Base-by-base conservation (phyloP, 2,888 invertebrate species). In the Vanessa cardui region DNA sequence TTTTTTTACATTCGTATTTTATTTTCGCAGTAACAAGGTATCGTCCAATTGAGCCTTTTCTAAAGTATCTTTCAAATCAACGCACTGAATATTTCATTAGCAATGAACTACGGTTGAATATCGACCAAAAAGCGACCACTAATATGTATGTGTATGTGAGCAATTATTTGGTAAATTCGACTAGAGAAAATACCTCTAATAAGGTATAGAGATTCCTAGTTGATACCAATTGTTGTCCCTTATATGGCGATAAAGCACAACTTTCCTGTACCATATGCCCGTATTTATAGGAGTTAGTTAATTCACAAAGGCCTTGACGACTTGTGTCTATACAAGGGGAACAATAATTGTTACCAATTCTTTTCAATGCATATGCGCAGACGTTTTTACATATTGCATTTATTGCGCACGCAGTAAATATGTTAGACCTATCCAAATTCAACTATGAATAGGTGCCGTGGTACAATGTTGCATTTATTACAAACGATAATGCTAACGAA, bases 321-420 rank as follows among this genome's bases (percentile, higher is more conserved):
- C 26, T 56, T 31, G 56, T 56, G 56, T 39, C 54, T 66, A 61
- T 47, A 66, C 33, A 66, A 54, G 66, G 66, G 54, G 39, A 66
- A 66, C 66, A 66, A 66, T 66, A 54, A 66, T 61, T 66, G 54
- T 47, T 60, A 66, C 52, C 52, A 54, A 66, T 66, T 61, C 66
- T 66, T 66, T 60, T 54, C 33, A 66, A 61, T 66, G 66, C 46
- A 66, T 60, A 60, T 65, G 54, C 54, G 54, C 46, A 52, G 31
- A 20, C 59, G 12, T 26, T 26, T 45, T 16, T 65, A 65, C 52
- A 31, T 59, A 60, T n/a, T 68, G 33, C 45, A 18, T 59, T 59
- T 52, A 46, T 54, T 59, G 49, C 21, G 62, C 39, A 20, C 58
- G 39, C 58, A 47, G 61, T 31, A 33, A 64, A 50, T 49, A 58